phyloP scores from a whole-genome alignment of 2,888 invertebrate species.

The Mesorhabditis belari region DNA sequence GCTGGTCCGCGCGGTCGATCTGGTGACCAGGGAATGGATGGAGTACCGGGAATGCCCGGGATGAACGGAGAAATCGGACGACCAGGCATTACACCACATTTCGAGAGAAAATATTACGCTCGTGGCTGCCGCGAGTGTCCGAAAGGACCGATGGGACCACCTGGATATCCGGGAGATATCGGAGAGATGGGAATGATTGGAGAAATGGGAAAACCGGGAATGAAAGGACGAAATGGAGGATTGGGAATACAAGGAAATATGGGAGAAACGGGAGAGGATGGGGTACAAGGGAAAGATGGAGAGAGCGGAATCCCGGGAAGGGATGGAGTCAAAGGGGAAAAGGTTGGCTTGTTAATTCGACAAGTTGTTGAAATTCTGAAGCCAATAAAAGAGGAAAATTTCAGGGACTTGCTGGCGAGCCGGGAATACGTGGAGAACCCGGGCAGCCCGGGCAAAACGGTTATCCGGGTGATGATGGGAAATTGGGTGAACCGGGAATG shows the following conservation, averaged over 20 bases:
- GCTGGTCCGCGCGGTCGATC: slow-evolving; percentile 19
- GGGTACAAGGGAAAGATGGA: slow-evolving; percentile 23
- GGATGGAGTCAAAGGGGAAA: slow-evolving; percentile 17
- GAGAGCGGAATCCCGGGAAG: slow-evolving; percentile 17
- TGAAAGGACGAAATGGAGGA: background rate
- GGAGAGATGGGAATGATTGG: slow-evolving; percentile 2
- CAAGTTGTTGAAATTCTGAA: background rate
- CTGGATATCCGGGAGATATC: slow-evolving; percentile 4
- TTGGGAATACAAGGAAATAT: slow-evolving; percentile 8
- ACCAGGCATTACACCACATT: background rate
- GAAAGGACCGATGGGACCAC: slow-evolving; percentile 4
- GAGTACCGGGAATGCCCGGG: slow-evolving; percentile 7
- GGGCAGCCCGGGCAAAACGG: slow-evolving; percentile 15
- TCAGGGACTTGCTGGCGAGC: slow-evolving; percentile 16
- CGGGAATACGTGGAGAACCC: slow-evolving; percentile 18
- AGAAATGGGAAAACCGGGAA: background rate
- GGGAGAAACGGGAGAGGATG: slow-evolving; percentile 23
- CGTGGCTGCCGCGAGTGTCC: slow-evolving; percentile 1
- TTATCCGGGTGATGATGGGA: background rate
- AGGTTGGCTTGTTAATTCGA: no score
- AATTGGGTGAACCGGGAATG: background rate
- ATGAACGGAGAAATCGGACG: slow-evolving; percentile 4
- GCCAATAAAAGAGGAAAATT: slow-evolving; percentile 15
- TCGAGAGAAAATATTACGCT: background rate
- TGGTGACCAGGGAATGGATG: slow-evolving; percentile 16